Percentiles rank a stretch among this genome's conserved stretches.
phyloP scores from a whole-genome alignment of 2,888 invertebrate species.

The Philereme transversata region DNA sequence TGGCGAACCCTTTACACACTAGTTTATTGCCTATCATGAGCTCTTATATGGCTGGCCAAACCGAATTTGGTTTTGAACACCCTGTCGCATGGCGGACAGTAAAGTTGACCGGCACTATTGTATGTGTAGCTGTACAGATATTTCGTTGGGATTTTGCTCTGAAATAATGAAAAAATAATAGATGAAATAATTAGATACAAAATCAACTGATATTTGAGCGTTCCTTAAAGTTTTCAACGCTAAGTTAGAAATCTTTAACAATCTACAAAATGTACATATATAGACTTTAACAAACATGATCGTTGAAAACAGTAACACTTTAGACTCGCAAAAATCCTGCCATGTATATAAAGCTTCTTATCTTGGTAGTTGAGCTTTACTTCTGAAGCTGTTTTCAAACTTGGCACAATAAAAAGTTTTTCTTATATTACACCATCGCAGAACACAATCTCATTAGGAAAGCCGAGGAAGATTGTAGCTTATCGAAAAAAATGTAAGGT shows the following conservation, averaged over 20 bases:
- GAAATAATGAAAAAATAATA: too few relatives aligned
- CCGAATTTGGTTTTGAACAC: too few relatives aligned
- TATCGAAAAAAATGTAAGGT: too few relatives aligned
- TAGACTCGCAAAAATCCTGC: not conserved
- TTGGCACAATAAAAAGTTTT: not conserved
- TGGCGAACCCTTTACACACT: too few relatives aligned
- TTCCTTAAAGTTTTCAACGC: not conserved
- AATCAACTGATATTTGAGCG: conserved; percentile 3
- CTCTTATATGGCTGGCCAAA: too few relatives aligned
- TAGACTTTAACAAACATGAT: not conserved
- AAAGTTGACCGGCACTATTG: too few relatives aligned
- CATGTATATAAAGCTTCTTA: too few relatives aligned
- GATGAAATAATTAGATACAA: not conserved
- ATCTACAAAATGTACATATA: not conserved
- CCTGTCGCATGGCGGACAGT: too few relatives aligned
- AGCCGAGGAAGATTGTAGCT: not conserved
- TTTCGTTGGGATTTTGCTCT: too few relatives aligned
- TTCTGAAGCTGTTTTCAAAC: not conserved
- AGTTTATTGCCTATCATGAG: too few relatives aligned
- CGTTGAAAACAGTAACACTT: not conserved
- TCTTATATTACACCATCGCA: not conserved
- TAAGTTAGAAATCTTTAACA: not conserved
- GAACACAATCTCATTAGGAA: not conserved
- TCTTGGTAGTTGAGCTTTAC: not conserved
- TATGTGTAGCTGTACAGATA: too few relatives aligned